Evolutionary conservation across 2,113 vertebrate genomes (phyloP).

Genomic region (Rhineura floridana): DNA sequence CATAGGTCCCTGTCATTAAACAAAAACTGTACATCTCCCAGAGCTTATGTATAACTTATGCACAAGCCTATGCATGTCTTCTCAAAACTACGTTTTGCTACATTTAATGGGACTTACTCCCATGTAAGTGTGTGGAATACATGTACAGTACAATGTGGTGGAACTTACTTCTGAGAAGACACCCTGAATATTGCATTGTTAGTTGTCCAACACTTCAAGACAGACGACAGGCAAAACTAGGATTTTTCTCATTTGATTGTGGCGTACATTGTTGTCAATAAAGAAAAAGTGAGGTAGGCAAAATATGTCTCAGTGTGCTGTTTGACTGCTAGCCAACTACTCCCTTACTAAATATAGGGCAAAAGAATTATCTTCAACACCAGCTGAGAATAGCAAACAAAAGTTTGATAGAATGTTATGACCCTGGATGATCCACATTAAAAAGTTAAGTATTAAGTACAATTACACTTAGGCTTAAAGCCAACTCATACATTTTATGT

Average conservation of each 20-base stretch:
- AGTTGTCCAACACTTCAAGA: background rate
- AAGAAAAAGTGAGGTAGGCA: constrained; percentile 1
- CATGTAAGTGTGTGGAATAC: background rate
- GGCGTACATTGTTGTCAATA: constrained; percentile 30
- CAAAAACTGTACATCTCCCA: background rate
- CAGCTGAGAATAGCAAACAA: constrained; percentile 49
- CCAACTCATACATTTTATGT: background rate
- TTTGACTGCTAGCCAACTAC: constrained; percentile 46
- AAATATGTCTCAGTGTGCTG: constrained; percentile 10
- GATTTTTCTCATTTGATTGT: constrained; percentile 22
- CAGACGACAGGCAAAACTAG: background rate
- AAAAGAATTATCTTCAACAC: constrained; percentile 40
- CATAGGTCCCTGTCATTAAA: background rate
- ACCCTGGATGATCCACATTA: constrained; percentile 33
- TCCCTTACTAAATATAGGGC: constrained; percentile 55
- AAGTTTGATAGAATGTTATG: constrained; percentile 37
- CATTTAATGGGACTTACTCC: background rate
- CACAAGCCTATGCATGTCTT: background rate
- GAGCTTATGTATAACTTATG: background rate
- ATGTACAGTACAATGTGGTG: background rate
- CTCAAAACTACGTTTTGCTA: background rate
- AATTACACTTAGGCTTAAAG: background rate
- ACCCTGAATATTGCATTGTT: background rate
- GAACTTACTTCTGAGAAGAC: background rate
- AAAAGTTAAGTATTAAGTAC: background rate